Evolutionary conservation across 2,113 vertebrate species (phyloP).

Genomic region (Cranoglanis bouderius): DNA sequence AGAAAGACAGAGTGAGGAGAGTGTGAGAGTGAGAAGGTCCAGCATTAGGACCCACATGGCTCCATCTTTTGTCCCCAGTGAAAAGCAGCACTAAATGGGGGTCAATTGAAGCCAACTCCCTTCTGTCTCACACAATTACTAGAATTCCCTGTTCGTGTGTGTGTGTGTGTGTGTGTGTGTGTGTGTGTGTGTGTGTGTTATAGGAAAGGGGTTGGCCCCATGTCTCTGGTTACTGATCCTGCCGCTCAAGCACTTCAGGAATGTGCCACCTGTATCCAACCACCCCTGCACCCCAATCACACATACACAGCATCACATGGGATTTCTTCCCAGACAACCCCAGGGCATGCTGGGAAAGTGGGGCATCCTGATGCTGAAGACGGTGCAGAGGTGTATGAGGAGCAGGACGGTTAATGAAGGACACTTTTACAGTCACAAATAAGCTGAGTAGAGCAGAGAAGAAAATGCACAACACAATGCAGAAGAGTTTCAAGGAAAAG

Average conservation of each 20-base stretch:
- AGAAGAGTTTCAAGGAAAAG: background rate
- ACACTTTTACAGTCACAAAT: background rate
- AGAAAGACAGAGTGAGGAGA: background rate
- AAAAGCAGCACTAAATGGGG: slow-evolving; percentile 74
- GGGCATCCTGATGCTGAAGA: slow-evolving; percentile 48
- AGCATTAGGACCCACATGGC: slow-evolving; percentile 78
- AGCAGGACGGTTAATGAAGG: background rate
- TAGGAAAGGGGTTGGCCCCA: slow-evolving; percentile 50
- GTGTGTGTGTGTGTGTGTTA: slow-evolving; percentile 18
- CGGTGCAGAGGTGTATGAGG: slow-evolving; percentile 39
- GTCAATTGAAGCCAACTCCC: slow-evolving; percentile 77
- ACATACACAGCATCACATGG: slow-evolving; percentile 40
- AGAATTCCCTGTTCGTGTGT: slow-evolving; percentile 47
- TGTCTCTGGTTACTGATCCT: slow-evolving; percentile 68
- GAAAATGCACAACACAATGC: background rate
- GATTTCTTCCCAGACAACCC: slow-evolving; percentile 51
- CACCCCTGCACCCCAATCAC: slow-evolving; percentile 51
- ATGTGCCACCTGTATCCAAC: slow-evolving; percentile 69
- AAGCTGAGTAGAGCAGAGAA: background rate
- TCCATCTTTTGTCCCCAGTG: slow-evolving; percentile 73
- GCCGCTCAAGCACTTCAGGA: slow-evolving; percentile 67
- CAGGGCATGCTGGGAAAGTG: slow-evolving; percentile 50
- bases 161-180: slow-evolving; percentile 19
- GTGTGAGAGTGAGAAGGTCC: slow-evolving; percentile 60
- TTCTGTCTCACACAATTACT: slow-evolving; percentile 74